Base-by-base conservation (phyloP, 2,888 invertebrate genomes). In the Anarsia innoxiella region DNA sequence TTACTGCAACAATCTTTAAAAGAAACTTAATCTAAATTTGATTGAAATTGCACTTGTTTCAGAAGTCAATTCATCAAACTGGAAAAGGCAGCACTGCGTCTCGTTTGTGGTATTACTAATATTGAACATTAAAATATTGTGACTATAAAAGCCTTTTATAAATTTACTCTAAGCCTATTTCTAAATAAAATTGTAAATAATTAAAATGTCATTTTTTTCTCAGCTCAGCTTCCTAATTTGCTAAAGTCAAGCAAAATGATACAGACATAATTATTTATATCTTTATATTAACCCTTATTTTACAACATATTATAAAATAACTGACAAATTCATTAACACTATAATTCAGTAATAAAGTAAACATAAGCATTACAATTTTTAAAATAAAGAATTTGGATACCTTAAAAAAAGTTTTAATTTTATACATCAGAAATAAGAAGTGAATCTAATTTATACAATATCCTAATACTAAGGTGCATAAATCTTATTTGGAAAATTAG, bases 1-100 rank as follows among this genome's bases (percentile, higher is more conserved):
- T n/a, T n/a, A n/a, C n/a, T n/a, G n/a, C n/a, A n/a, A n/a, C n/a
- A n/a, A n/a, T n/a, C n/a, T n/a, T n/a, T n/a, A n/a, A n/a, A n/a
- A n/a, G n/a, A n/a, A n/a, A n/a, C n/a, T n/a, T n/a, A n/a, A n/a
- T n/a, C n/a, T n/a, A n/a, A n/a, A n/a, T n/a, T n/a, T n/a, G n/a
- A n/a, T n/a, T n/a, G n/a, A n/a, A n/a, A 34, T 30, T 12, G 6
- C 15, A 3, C 28, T 28, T 28, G 28, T 77, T 77, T 40, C 79
- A 80, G 80, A 77, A 52, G 70, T 64, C 19, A 77, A 65, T 46
- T 31, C 35, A 11, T 35, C 35, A 5, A 5, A 10, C 4, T 30
- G n/a, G 1, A 4, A 14, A 3, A 14, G 4, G 5, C n/a, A 27
- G 2, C 5, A 12, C 10, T 16, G 15, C 28, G 8, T 25, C 11